Conservation (phyloP, 2,888 invertebrate species). For the Plagodis dolabraria region DNA sequence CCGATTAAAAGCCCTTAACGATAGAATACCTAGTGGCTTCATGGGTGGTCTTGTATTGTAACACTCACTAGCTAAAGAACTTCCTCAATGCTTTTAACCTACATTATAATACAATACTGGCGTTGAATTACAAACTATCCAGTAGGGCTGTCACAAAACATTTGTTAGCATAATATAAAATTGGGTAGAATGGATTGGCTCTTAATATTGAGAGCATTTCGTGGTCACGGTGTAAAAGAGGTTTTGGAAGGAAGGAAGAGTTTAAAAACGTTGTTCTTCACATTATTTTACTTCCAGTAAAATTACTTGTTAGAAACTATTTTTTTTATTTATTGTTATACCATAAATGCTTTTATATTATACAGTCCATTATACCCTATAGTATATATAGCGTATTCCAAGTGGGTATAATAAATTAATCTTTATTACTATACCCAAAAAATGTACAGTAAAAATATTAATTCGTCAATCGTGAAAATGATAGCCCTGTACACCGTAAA, state of each 20-base stretch:
- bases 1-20: no score
- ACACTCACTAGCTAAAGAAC: conserved; percentile 14
- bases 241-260: not conserved
- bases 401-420: no score
- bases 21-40: not conserved
- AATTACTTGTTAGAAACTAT: no score
- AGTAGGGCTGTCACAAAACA: conserved; percentile 16
- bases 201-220: conserved; percentile 2
- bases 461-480: not conserved
- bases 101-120: conserved; percentile 31
- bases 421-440: no score
- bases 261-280: no score
- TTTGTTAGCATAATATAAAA: conserved; percentile 4
- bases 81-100: conserved; percentile 29
- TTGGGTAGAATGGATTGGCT: not conserved
- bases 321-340: no score
- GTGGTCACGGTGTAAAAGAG: not conserved
- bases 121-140: conserved; percentile 20
- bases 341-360: no score
- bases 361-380: no score
- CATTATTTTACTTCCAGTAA: not conserved
- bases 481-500: conserved; percentile 20
- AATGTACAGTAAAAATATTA: no score
- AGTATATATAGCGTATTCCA: no score
- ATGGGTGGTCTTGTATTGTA: conserved; percentile 19